A percentile compares a stretch with the other conserved stretches of the same genome.
phyloP scores from a whole-genome alignment of 2,888 invertebrate genomes.

The Cephus sareptanus region DNA sequence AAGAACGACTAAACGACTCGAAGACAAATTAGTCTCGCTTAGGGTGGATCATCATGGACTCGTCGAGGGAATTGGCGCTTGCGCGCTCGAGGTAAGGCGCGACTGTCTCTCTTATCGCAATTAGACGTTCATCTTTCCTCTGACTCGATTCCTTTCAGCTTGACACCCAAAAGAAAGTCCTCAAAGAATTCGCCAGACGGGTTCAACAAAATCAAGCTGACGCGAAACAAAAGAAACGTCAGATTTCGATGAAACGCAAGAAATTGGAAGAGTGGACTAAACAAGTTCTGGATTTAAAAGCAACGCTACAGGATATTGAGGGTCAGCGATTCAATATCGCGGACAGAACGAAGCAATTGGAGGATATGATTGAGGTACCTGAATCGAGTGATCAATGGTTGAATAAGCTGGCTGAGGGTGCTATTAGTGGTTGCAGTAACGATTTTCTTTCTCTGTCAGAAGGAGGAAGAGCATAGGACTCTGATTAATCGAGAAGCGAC shows the following conservation, averaged over 20 bases:
- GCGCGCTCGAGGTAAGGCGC: constrained; percentile 66
- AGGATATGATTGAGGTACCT: constrained; percentile 70
- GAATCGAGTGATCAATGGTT: too few relatives aligned
- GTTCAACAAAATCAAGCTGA: constrained; percentile 33
- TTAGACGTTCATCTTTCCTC: neutral
- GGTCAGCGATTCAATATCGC: constrained; percentile 70
- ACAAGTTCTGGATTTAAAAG: constrained; percentile 67
- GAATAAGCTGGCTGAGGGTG: too few relatives aligned
- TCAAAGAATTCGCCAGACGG: constrained; percentile 47
- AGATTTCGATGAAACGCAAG: constrained; percentile 28
- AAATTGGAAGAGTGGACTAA: constrained; percentile 36
- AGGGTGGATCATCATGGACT: constrained; percentile 61
- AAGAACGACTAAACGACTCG: constrained; percentile 61
- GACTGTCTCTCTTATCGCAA: too few relatives aligned
- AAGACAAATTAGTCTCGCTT: constrained; percentile 60
- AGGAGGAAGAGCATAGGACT: constrained; percentile 52
- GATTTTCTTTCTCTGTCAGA: constrained; percentile 34
- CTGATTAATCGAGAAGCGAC: constrained; percentile 43
- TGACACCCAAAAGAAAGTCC: constrained; percentile 26
- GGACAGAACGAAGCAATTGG: constrained; percentile 71
- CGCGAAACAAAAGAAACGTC: constrained; percentile 29
- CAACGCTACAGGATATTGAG: constrained; percentile 68
- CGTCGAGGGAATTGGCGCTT: constrained; percentile 54
- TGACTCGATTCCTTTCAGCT: constrained; percentile 27
- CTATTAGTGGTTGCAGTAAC: neutral